These are phyloP conservation scores for Hydrotaea cyrtoneurina DNA, from an alignment of 2,888 invertebrate species.

Conservation along the genomic window DNA sequence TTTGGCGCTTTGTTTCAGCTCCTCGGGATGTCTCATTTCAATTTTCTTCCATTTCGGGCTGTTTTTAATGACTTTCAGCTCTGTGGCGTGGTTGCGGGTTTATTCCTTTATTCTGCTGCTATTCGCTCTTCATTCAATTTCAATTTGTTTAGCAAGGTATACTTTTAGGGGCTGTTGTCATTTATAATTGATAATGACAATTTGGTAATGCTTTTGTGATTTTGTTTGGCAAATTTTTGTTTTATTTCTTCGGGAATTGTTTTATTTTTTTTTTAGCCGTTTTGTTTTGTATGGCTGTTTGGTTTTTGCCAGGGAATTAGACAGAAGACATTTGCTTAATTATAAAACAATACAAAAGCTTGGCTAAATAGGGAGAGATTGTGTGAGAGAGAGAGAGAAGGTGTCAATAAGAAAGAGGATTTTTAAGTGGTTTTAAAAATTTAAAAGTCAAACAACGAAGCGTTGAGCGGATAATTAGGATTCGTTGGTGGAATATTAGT, in stretches of 20 bases:
- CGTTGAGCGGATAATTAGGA: not conserved
- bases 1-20: conserved; percentile 8
- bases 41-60: not conserved
- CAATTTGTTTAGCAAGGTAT: conserved; percentile 24
- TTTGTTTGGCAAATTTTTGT: conserved; percentile 1
- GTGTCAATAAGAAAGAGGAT: not conserved
- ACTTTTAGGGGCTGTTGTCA: conserved; percentile 37
- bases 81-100: not conserved
- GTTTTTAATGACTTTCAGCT: conserved; percentile 20
- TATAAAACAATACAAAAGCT: conserved; percentile 39
- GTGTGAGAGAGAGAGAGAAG: not conserved
- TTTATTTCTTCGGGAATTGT: conserved; percentile 6
- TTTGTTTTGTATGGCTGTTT: not conserved
- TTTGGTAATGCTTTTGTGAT: conserved; percentile 50
- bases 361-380: not conserved
- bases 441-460: conserved; percentile 6
- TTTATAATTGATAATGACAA: conserved; percentile 61
- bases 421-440: conserved; percentile 51
- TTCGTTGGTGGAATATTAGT: not conserved
- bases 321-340: conserved; percentile 40
- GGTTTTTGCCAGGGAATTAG: conserved; percentile 1
- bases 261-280: not conserved
- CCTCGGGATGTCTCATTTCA: conserved; percentile 27
- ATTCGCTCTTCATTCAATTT: conserved; percentile 5
- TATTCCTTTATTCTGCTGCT: not conserved